A percentile compares a stretch with the other conserved stretches of the same genome.
Evolutionary conservation across 2,113 vertebrate species (phyloP).

Genomic region (Cynocephalus volans): DNA sequence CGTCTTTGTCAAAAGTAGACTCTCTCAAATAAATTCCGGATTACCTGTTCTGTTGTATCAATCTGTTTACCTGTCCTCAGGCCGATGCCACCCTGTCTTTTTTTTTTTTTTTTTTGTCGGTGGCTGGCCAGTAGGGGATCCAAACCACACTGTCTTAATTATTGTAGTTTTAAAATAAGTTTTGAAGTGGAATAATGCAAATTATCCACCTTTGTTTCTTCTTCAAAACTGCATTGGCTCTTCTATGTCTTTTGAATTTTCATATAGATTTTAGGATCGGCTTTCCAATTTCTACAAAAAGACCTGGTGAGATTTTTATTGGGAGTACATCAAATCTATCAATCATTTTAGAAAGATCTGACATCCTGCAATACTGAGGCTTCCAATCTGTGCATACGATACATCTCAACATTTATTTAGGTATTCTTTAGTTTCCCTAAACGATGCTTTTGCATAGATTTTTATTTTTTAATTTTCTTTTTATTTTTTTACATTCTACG

Average conservation of each 20-base stretch:
- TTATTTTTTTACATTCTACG: too few species aligned
- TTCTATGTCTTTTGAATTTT: background rate
- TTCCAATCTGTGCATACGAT: fast-evolving
- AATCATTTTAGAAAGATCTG: background rate
- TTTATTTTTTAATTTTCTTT: too few species aligned
- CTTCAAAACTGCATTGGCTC: background rate
- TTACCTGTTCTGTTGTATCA: fast-evolving
- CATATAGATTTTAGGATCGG: background rate
- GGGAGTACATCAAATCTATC: background rate
- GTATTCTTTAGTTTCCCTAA: background rate
- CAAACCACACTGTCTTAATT: fast-evolving
- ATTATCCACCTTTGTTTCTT: background rate
- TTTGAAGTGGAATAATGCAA: background rate
- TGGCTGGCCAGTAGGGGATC: too few species aligned
- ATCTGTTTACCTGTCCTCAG: background rate
- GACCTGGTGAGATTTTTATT: background rate
- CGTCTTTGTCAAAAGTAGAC: background rate
- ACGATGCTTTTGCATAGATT: background rate
- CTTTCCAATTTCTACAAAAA: background rate
- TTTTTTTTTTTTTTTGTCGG: too few species aligned
- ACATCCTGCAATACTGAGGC: fast-evolving
- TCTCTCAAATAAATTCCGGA: background rate
- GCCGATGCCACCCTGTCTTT: fast-evolving
- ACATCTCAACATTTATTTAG: background rate
- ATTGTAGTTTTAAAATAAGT: background rate